Percentiles rank a stretch among this genome's conserved stretches.
phyloP scores from a whole-genome alignment of 2,113 vertebrate genomes.

The Indicator maculatus region DNA sequence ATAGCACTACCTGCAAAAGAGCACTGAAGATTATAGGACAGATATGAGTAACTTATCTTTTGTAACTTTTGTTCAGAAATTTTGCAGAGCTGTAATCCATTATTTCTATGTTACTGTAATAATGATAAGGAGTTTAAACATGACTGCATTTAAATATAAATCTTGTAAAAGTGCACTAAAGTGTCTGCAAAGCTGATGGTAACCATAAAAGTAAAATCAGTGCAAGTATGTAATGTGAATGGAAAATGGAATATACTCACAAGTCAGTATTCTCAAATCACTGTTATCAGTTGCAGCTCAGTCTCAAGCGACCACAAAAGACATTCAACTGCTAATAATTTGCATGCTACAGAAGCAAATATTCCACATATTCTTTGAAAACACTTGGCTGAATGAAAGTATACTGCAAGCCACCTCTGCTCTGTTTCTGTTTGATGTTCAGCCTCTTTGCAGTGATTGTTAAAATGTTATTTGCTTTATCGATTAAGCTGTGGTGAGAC shows the following conservation, averaged over 20 bases:
- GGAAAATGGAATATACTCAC: background rate
- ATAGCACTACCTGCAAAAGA: background rate
- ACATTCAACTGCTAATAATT: background rate
- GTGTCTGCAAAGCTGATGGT: background rate
- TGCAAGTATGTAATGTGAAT: background rate
- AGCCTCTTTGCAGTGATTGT: background rate
- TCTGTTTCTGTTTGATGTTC: background rate
- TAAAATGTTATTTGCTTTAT: background rate
- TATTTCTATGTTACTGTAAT: background rate
- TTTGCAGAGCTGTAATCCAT: background rate
- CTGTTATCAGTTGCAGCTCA: background rate
- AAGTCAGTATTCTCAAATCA: background rate
- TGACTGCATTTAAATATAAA: background rate
- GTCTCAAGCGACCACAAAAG: background rate
- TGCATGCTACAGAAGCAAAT: background rate
- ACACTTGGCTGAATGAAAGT: background rate
- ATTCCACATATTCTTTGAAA: background rate
- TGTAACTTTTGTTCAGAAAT: background rate
- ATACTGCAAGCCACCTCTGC: background rate
- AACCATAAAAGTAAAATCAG: background rate
- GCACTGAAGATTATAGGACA: background rate
- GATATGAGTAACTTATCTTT: background rate
- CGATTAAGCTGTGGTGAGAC: background rate
- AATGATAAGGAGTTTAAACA: background rate
- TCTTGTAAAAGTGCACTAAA: background rate